Conservation (phyloP, 1,140 invertebrate species). For the Drosophila kurseongensis region DNA sequence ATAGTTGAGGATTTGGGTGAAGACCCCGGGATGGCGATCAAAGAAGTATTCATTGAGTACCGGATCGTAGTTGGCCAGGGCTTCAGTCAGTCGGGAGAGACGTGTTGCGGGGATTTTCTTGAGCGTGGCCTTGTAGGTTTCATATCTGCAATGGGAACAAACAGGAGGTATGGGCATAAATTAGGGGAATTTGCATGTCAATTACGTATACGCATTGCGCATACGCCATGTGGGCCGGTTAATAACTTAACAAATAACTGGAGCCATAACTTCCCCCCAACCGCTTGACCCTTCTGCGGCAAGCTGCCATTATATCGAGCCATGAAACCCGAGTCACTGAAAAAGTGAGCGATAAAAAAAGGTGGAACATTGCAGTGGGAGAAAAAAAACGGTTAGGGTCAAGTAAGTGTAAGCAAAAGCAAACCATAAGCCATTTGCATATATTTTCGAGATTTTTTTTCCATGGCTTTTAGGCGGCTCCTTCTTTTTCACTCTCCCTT, state of each 20-base stretch:
- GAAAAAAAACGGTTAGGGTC: constrained; percentile 20
- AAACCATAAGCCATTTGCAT: constrained; percentile 74
- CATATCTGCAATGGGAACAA: constrained; percentile 88
- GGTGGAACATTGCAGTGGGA: constrained; percentile 12
- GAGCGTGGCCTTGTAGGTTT: constrained; percentile 96
- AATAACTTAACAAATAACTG: constrained; percentile 75
- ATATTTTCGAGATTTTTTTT: constrained; percentile 57
- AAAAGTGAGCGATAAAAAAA: constrained; percentile 62
- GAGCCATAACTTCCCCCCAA: constrained; percentile 41
- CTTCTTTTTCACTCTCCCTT: constrained; percentile 1
- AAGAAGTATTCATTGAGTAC: constrained; percentile 99
- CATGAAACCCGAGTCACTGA: constrained; percentile 27
- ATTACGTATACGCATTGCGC: constrained; percentile 52
- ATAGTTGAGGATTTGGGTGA: constrained; percentile 96
- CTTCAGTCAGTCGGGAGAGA: constrained; percentile 94
- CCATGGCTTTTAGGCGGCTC: constrained; percentile 1
- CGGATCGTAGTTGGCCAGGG: constrained; percentile 97
- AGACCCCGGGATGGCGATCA: constrained; percentile 98
- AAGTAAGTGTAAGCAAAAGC: constrained; percentile 72
- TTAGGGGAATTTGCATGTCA: constrained; percentile 51
- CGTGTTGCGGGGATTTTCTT: constrained; percentile 98
- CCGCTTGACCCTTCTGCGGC: constrained; percentile 9
- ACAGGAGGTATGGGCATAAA: constrained; percentile 11
- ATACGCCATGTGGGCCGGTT: constrained; percentile 54
- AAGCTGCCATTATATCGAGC: constrained; percentile 47